Evolutionary conservation across 2,888 invertebrate species (phyloP).

Genomic region (Lomographa bimaculata): DNA sequence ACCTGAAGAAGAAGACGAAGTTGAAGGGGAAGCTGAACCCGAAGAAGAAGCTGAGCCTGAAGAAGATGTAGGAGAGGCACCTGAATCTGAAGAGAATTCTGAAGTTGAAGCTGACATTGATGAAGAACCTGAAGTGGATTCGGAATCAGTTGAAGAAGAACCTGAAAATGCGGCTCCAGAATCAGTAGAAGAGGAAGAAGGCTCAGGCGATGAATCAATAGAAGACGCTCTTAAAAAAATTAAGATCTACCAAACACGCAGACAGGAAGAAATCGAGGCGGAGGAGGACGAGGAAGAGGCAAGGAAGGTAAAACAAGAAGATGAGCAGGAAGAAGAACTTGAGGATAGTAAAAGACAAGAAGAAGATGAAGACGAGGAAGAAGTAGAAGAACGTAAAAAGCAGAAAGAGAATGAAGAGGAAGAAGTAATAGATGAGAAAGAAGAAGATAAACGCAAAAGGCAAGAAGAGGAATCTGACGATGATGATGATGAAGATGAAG

Average conservation of each 20-base stretch:
- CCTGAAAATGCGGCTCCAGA: constrained; percentile 61
- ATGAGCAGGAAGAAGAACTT: constrained; percentile 16
- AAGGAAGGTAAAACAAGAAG: constrained; percentile 13
- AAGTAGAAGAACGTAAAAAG: constrained; percentile 12
- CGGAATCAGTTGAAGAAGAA: constrained; percentile 44
- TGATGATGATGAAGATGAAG: constrained; percentile 8
- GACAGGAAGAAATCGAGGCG: constrained; percentile 39
- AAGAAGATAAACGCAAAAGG: constrained; percentile 15
- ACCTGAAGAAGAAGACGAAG: constrained; percentile 55
- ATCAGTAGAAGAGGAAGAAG: constrained; percentile 38
- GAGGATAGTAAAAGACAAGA: constrained; percentile 21
- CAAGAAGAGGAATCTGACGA: constrained; percentile 16
- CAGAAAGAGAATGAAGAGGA: constrained; percentile 8
- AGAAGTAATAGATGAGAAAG: constrained; percentile 6
- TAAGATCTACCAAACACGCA: constrained; percentile 30
- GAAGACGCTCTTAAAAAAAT: constrained; percentile 40
- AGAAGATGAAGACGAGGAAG: constrained; percentile 13
- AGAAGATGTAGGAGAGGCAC: constrained; percentile 44
- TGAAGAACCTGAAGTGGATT: constrained; percentile 54
- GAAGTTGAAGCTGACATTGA: constrained; percentile 62
- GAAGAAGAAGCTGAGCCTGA: constrained; percentile 61
- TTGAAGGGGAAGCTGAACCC: constrained; percentile 56
- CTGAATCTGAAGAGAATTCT: no score
- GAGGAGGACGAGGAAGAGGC: constrained; percentile 32
- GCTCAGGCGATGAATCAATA: constrained; percentile 45